Evolutionary conservation across 2,888 invertebrate species (phyloP).

Genomic region (Carterocephalus palaemon): DNA sequence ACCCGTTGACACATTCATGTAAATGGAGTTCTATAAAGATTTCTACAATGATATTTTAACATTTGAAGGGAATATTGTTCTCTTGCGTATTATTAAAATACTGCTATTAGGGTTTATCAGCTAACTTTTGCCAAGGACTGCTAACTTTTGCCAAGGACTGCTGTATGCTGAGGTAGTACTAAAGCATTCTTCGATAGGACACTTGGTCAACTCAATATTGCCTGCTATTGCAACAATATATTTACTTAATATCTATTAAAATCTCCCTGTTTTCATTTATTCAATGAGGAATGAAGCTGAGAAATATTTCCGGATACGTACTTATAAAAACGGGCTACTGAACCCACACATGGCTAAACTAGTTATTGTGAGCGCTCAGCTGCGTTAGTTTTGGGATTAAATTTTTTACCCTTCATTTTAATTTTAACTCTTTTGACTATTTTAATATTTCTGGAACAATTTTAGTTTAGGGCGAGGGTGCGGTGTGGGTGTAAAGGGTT

Average conservation of each 20-base stretch:
- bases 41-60: constrained; percentile 3
- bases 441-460: constrained; percentile 75
- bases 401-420: constrained; percentile 67
- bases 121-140: too few relatives aligned
- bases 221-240: not conserved
- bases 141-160: too few relatives aligned
- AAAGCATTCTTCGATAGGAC: too few relatives aligned
- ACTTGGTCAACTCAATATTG: too few relatives aligned
- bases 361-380: constrained; percentile 49
- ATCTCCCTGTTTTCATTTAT: constrained; percentile 13
- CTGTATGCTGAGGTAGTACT: too few relatives aligned
- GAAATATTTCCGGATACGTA: constrained; percentile 23
- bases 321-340: constrained; percentile 21
- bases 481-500: constrained; percentile 52
- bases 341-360: constrained; percentile 14
- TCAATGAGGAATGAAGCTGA: constrained; percentile 12
- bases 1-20: constrained; percentile 12
- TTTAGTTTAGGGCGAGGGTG: constrained; percentile 68
- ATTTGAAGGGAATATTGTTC: too few relatives aligned
- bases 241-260: too few relatives aligned
- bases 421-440: constrained; percentile 78
- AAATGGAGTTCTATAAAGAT: constrained; percentile 29
- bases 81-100: too few relatives aligned
- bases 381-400: constrained; percentile 74
- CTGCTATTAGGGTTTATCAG: too few relatives aligned